Base-by-base conservation (phyloP, 2,113 vertebrate species). In the Elachura formosa region DNA sequence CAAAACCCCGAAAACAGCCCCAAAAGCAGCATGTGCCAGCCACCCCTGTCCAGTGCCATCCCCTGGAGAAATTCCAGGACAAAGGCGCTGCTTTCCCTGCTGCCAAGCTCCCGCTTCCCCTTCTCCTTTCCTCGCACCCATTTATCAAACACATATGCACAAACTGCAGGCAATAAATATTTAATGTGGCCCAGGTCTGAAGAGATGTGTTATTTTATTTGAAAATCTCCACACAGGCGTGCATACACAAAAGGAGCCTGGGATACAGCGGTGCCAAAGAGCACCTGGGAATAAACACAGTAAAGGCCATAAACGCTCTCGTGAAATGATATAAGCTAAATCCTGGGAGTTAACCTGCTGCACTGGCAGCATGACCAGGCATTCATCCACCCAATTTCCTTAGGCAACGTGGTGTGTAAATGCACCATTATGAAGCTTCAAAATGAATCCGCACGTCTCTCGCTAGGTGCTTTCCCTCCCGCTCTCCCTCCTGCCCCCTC, bases 331-430 rank as follows among this genome's bases (percentile, higher is more conserved):
- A 96, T 96, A 97, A 98, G 95, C 97, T 97, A 96, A 96, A 98
- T 97, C 97, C 76, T 56, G 93, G 96, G 97, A 92, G 97, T 97
- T 98, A 98, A 98, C 98, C 98, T 14, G 38, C 71, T 77, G 97
- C 96, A 97, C 97, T 8, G 77, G 72, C 97, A 90, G 98, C 98
- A 98, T 98, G 98, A 98, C 97, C 98, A 97, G 97, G 98, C 98
- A 98, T 98, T 97, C 94, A 97, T 97, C 96, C 67, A 81, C 94
- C 96, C 97, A 97, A 98, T 98, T 98, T 98, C 96, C 90, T 87
- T 61, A 52, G 95, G 95, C 96, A 94, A 96, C 83, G 83, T 46
- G 40, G 96, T 97, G 97, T 93, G 96, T 97, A 97, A 97, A 98
- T 95, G 97, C 45, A 21, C 95, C 94, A 86, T 98, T 96, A 98